Base-by-base conservation (phyloP, 1,140 invertebrate genomes). In the Micrasema longulum region DNA sequence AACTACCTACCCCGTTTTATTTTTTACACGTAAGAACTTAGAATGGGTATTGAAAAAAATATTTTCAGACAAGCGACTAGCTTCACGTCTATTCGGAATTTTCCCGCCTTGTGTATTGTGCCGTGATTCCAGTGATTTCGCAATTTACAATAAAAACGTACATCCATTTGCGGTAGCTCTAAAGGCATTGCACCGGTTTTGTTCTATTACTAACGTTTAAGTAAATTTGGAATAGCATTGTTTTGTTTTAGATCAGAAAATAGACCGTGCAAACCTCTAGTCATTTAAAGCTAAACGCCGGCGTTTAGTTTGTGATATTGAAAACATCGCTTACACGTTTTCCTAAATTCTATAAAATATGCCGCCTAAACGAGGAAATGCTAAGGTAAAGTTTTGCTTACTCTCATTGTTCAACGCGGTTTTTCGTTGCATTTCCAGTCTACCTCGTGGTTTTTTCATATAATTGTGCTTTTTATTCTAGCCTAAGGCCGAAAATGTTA, bases 281-380 rank as follows among this genome's bases (percentile, higher is more conserved):
- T 48, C 23, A 12, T 64, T 64, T 45, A n/a, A 35, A 14, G 23
- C 11, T 64, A 23, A 26, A 47, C 43, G 12, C 41, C 41, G 43
- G 60, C 43, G 1, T 47, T 64, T 18, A 31, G 60, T 47, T 64
- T 23, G 22, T 31, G 38, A 31, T 36, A 55, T 31, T 41, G 18
- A 20, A 62, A 64, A 20, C 60, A 22, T 26, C 11, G 11, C 12
- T 64, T 36, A 26, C 60, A 64, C 60, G 60, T 64, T 64, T 45
- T 38, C 16, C 36, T 64, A 23, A 12, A 14, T 47, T 11, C 14
- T 20, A 48, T 12, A 50, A 35, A 63, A 63, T 48, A 70, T 70
- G 68, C 43, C 68, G 55, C 68, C 68, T 63, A 70, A 70, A 63
- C 68, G 68, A 38, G 68, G 68, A 64, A 63, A 70, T 26, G 47